Evolutionary conservation across 2,113 vertebrate species (phyloP), one percentile per base, ranked within the genome.

Genomic region (Struthio camelus): DNA sequence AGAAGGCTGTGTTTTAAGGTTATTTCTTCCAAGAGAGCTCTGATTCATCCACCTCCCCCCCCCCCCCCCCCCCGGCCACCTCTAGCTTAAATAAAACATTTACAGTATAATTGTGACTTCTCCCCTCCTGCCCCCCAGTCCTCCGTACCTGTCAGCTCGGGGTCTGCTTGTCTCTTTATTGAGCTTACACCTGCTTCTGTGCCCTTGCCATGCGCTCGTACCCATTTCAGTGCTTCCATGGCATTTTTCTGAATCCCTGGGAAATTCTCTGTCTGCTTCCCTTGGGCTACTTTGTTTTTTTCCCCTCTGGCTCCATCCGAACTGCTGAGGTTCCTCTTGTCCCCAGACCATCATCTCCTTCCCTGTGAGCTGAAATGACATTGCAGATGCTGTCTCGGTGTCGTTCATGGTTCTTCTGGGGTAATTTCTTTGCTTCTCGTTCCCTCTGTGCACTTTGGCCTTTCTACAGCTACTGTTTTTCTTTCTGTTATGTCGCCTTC

Each of bases 11-110:
- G 3, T 27, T 89, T 67, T 88, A 56, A 88, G 75, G 10, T 62
- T 73, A 22, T 82, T 80, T 93, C 69, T 93, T 94, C 81, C 30
- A 54, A 56, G 53, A 54, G 18, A 73, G 46, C 9, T 89, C 65
- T 72, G 54, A 81, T 96, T 92, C 77, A 91, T 93, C n/a, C 72
- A 67, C 65, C 27, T 40, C 80, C 61, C n/a, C n/a, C n/a, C n/a
- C n/a, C n/a, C n/a, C n/a, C n/a, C n/a, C n/a, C n/a, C n/a, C n/a
- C n/a, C n/a, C n/a, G n/a, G n/a, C n/a, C 1, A 1, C 40, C 64
- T 89, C 50, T 40, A 90, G 42, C 27, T 85, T 90, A 81, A 79
- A 75, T 64, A 93, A 90, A 86, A 14, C 19, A 17, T 83, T 83
- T 85, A 46, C 32, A 36, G 20, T 51, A 13, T 67, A 87, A 77